A percentile compares a stretch with the other conserved stretches of the same genome.
Conservation (phyloP, 2,797 vertebrate genomes). For the Anolis apletophallus region DNA sequence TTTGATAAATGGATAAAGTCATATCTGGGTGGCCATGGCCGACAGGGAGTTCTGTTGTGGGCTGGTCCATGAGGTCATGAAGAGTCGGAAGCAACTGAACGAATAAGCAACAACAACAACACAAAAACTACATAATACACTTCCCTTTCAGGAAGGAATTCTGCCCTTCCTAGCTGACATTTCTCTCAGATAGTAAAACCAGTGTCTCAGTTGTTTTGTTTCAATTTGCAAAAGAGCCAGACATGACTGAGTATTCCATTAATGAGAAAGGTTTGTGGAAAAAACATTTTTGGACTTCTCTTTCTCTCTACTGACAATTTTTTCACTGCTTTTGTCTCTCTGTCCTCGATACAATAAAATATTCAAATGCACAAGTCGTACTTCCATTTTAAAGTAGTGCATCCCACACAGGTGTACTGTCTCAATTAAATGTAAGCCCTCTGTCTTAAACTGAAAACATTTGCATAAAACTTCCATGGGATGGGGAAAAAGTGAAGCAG, state of each 20-base stretch:
- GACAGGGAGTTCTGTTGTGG: too few relatives aligned
- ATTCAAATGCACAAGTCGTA: not conserved
- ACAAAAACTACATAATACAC: too few relatives aligned
- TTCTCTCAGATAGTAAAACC: not conserved
- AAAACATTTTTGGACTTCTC: not conserved
- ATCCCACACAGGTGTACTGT: not conserved
- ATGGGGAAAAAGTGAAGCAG: not conserved
- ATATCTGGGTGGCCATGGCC: too few relatives aligned
- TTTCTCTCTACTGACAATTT: too few relatives aligned
- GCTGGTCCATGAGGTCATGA: too few relatives aligned
- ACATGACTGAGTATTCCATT: not conserved
- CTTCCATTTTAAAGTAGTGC: not conserved
- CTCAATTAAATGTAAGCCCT: not conserved
- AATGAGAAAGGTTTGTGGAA: not conserved
- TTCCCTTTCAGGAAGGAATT: too few relatives aligned
- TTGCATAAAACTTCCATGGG: not conserved
- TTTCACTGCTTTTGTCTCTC: too few relatives aligned
- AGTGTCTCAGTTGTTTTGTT: not conserved
- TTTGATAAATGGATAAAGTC: not conserved
- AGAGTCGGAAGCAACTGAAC: too few relatives aligned
- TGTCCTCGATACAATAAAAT: not conserved
- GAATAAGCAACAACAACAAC: too few relatives aligned
- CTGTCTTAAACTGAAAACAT: not conserved
- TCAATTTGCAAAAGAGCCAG: too few relatives aligned
- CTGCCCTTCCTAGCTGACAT: not conserved